Percentiles rank a stretch among this genome's conserved stretches.
These are phyloP conservation scores for Hyperopisus bebe DNA, from an alignment of 2,113 vertebrate genomes.

Conservation along the genomic window DNA sequence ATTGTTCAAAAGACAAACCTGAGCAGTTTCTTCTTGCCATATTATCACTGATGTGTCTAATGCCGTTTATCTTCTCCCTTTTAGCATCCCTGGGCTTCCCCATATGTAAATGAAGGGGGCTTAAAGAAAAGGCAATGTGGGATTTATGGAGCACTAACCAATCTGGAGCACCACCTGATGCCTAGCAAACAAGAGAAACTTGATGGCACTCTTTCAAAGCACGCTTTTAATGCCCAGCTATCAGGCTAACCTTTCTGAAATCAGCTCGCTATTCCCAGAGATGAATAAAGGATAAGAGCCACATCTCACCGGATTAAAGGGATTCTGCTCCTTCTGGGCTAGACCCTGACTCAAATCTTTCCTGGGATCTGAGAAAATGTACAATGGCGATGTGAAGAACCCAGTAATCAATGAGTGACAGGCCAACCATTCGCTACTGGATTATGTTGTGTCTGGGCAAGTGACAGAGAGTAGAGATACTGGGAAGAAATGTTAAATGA, in stretches of 20 bases:
- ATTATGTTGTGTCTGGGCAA: slow-evolving; percentile 7
- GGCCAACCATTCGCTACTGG: not conserved
- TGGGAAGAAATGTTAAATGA: not conserved
- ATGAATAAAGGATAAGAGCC: not conserved
- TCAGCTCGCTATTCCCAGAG: slow-evolving; percentile 6
- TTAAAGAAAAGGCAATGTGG: not conserved
- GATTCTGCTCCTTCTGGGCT: slow-evolving; percentile 10
- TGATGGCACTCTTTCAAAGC: not conserved
- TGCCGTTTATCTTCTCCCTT: not conserved
- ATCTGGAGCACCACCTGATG: slow-evolving; percentile 10
- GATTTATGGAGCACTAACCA: not conserved
- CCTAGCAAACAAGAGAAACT: not conserved
- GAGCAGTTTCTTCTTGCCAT: not conserved
- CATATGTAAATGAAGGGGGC: not conserved
- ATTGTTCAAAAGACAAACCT: not conserved
- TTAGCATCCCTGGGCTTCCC: not conserved
- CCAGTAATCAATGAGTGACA: slow-evolving; percentile 12
- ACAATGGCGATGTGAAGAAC: not conserved
- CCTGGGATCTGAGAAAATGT: slow-evolving; percentile 7
- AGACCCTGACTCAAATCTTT: slow-evolving; percentile 3
- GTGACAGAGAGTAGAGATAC: not conserved
- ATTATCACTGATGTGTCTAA: not conserved
- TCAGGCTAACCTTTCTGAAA: slow-evolving; percentile 1
- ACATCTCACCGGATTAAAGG: slow-evolving; percentile 8
- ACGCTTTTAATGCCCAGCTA: not conserved